A percentile compares a stretch with the other conserved stretches of the same genome.
Conservation (phyloP, 1,140 invertebrate species). For the Bacillus rossius region DNA sequence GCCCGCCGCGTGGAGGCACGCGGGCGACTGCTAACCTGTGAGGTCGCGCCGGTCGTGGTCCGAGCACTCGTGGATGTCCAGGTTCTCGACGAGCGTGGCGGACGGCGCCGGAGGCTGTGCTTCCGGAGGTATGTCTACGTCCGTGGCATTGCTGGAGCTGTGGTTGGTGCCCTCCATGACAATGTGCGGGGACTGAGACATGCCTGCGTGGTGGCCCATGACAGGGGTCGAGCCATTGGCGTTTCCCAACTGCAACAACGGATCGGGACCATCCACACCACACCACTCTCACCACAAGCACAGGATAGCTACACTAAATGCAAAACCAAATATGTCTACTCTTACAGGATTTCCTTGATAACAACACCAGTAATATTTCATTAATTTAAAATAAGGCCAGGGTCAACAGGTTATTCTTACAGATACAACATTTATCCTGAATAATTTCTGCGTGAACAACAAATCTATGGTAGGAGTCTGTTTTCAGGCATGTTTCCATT, state of each 20-base stretch:
- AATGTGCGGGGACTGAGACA: conserved; percentile 7
- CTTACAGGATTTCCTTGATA: too few relatives aligned
- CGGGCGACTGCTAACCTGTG: background rate
- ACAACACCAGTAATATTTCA: too few relatives aligned
- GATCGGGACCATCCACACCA: background rate
- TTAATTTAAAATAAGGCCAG: too few relatives aligned
- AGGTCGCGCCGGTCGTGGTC: conserved; percentile 3
- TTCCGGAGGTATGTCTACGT: conserved; percentile 45
- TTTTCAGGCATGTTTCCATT: too few relatives aligned
- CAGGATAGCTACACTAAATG: too few relatives aligned
- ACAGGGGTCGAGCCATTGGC: conserved; percentile 4
- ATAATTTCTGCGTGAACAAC: too few relatives aligned
- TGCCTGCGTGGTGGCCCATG: background rate
- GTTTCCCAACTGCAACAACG: conserved; percentile 6
- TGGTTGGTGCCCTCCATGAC: conserved; percentile 6
- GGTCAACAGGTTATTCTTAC: too few relatives aligned
- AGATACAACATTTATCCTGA: too few relatives aligned
- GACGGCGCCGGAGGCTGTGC: conserved; percentile 46
- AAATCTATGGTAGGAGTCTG: too few relatives aligned
- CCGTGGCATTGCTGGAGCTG: conserved; percentile 29
- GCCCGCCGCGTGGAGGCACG: too few relatives aligned
- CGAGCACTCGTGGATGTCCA: conserved; percentile 12
- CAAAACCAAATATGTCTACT: too few relatives aligned
- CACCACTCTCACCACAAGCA: too few relatives aligned
- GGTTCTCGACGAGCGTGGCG: conserved; percentile 44